phyloP scores from a whole-genome alignment of 2,113 vertebrate genomes.

The Theristicus caerulescens region DNA sequence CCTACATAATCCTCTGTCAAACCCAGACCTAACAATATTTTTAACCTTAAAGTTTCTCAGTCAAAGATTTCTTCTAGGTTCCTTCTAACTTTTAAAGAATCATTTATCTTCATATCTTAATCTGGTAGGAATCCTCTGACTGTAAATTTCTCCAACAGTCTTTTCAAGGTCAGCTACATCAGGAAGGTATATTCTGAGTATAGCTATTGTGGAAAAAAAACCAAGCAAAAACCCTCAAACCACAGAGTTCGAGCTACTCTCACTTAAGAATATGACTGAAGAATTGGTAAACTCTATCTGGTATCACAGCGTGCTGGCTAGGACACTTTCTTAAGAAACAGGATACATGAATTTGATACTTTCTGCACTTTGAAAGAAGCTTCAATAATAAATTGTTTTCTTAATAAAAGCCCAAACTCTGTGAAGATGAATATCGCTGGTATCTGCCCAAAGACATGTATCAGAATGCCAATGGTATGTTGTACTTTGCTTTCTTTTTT shows the following conservation, averaged over 20 bases:
- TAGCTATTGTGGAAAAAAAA: background rate
- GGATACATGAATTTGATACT: background rate
- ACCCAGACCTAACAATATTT: background rate
- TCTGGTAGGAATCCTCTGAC: background rate
- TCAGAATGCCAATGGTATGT: background rate
- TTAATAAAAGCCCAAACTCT: background rate
- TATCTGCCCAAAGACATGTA: background rate
- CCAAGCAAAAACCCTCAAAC: fast-evolving
- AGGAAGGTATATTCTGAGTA: background rate
- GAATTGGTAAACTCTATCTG: background rate
- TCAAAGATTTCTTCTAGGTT: background rate
- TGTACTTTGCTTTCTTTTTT: background rate
- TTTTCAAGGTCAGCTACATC: background rate
- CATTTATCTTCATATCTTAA: background rate
- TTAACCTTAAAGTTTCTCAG: background rate
- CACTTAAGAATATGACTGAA: background rate
- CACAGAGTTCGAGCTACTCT: background rate
- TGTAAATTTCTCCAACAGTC: background rate
- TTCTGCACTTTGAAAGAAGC: background rate
- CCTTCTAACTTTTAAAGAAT: background rate
- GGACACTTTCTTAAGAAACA: background rate
- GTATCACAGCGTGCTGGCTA: background rate
- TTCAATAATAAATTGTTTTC: background rate
- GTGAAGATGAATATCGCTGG: background rate
- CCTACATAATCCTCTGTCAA: background rate